These are phyloP conservation scores for Cyclophora albipunctata DNA, from an alignment of 2,888 invertebrate species.

Conservation along the genomic window DNA sequence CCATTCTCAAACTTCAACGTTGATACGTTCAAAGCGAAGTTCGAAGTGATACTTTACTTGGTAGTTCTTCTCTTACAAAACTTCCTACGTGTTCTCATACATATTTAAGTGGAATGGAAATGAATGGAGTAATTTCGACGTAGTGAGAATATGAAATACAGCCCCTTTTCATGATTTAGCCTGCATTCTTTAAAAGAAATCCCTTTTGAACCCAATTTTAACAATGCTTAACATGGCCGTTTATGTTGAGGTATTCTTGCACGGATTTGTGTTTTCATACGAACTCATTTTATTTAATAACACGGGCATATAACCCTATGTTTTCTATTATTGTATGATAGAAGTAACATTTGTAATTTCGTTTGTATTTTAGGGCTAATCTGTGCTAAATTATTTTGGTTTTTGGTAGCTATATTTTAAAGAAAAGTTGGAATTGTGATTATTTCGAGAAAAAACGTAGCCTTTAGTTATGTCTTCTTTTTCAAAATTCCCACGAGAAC, in stretches of 20 bases:
- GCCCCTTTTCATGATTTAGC: constrained; percentile 18
- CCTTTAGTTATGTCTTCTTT: too few species aligned
- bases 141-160: constrained; percentile 24
- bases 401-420: too few species aligned
- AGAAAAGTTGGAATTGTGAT: too few species aligned
- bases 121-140: constrained; percentile 36
- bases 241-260: too few species aligned
- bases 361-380: too few species aligned
- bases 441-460: too few species aligned
- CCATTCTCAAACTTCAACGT: constrained; percentile 36
- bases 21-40: constrained; percentile 17
- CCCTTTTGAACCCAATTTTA: constrained; percentile 11
- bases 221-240: too few species aligned
- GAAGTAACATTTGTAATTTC: too few species aligned
- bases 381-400: too few species aligned
- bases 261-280: too few species aligned
- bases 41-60: constrained; percentile 38
- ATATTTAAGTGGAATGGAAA: constrained; percentile 45
- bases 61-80: constrained; percentile 38
- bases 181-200: constrained; percentile 25
- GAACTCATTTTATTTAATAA: constrained; percentile 1
- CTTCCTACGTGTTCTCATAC: constrained; percentile 48
- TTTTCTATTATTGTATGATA: too few species aligned
- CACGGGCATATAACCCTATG: not conserved
- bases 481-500: too few species aligned